Evolutionary conservation across 1,140 invertebrate species (phyloP), one percentile per base, ranked within the genome.

Genomic region (Polypedilum pembai): DNA sequence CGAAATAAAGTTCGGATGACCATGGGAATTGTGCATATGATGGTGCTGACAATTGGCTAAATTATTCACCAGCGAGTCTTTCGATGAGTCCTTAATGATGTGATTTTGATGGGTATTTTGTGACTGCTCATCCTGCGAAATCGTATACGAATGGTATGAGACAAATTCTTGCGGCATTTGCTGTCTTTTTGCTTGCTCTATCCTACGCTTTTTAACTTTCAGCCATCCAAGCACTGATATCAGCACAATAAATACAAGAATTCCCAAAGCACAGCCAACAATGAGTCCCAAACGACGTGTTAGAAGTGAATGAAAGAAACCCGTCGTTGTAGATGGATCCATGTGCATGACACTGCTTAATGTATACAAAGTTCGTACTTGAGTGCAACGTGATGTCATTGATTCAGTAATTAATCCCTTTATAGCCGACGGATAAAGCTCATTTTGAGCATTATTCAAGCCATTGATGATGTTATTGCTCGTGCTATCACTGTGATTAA

Each of bases 201-300:
- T 79, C 15, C 92, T 84, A 77, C 92, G 91, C 80, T 93, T 93
- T 80, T 94, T 93, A 75, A 93, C 87, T 80, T 94, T 93, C 76
- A 94, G 87, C 80, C 93, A 94, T 18, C 91, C 91, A n/a, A 94
- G 83, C 33, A 91, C 87, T 1, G 92, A 91, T 1, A 94, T 89
- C 75, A 94, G 84, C 0, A 93, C 87, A 18, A 95, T 85, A 78
- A 95, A 93, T 7, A 94, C 91, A 18, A 93, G 87, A 78, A 93
- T 91, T 75, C 92, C 92, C 86, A 94, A 89, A 76, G 90, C 92
- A 78, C 90, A 91, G 45, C 93, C 93, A 7, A 94, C 89, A 74
- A 94, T 92, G 45, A 95, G 86, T 18, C 92, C 92, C 17, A 95
- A 82, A 74, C 92, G 85, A 45, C 92, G 85, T 0, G 91, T 92